Evolutionary conservation across 2,113 vertebrate genomes (phyloP).

Genomic region (Thamnaconus septentrionalis): DNA sequence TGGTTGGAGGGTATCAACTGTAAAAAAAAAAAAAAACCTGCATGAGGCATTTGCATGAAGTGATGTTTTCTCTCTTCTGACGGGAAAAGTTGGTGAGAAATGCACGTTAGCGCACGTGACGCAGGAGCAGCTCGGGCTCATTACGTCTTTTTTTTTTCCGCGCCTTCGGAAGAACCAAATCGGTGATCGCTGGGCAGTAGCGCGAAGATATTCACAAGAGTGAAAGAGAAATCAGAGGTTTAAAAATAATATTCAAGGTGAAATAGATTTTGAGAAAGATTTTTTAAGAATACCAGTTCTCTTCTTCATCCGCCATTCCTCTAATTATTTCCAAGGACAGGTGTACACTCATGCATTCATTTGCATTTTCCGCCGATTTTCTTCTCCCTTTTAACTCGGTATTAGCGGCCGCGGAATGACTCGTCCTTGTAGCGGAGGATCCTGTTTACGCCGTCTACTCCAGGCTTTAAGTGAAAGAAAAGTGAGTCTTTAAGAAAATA

Average conservation of each 20-base stretch:
- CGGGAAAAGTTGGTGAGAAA: slow-evolving; percentile 1
- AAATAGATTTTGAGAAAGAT: too few species aligned
- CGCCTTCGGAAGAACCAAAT: too few species aligned
- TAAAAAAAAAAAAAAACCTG: slow-evolving; percentile 13
- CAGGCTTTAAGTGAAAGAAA: neutral
- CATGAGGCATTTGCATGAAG: slow-evolving; percentile 7
- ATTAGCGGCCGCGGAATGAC: slow-evolving; percentile 27
- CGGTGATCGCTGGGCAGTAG: too few species aligned
- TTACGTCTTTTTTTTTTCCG: too few species aligned
- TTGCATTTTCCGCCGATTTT: slow-evolving; percentile 37
- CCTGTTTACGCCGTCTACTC: too few species aligned
- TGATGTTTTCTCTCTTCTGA: slow-evolving; percentile 16
- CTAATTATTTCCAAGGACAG: slow-evolving; percentile 29
- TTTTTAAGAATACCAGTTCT: too few species aligned
- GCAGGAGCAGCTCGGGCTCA: neutral
- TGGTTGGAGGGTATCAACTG: too few species aligned
- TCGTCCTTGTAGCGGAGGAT: slow-evolving; percentile 17
- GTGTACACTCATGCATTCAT: slow-evolving; percentile 30
- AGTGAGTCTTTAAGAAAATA: too few species aligned
- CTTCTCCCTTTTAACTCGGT: neutral
- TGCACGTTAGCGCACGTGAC: slow-evolving; percentile 1
- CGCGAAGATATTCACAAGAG: too few species aligned
- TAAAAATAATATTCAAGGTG: too few species aligned
- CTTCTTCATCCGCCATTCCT: slow-evolving; percentile 13
- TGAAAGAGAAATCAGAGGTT: too few species aligned